phyloP scores from a whole-genome alignment of 1,140 invertebrate species.

The Periplaneta americana region DNA sequence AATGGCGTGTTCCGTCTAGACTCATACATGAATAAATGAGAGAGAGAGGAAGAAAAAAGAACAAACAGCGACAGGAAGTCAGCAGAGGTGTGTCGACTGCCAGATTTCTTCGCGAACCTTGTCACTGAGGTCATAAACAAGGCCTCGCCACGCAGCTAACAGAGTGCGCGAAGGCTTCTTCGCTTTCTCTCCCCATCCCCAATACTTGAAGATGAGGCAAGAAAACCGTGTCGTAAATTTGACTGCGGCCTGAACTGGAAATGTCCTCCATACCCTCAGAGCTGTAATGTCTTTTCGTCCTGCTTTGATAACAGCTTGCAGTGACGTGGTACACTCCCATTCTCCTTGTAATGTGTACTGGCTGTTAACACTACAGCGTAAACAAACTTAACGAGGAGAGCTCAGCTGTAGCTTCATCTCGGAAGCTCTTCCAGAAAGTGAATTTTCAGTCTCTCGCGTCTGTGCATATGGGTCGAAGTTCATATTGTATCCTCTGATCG shows the following conservation, averaged over 20 bases:
- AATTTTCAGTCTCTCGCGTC: too few relatives aligned
- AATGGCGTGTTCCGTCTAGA: not conserved
- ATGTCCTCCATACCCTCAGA: not conserved
- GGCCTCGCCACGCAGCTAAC: not conserved
- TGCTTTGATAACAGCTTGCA: not conserved
- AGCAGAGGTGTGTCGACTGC: not conserved
- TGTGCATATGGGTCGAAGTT: too few relatives aligned
- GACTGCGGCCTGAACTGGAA: not conserved
- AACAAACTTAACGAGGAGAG: too few relatives aligned
- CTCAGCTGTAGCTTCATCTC: too few relatives aligned
- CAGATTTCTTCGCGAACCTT: not conserved
- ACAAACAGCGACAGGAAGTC: not conserved
- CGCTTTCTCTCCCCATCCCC: not conserved
- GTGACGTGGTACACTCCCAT: not conserved
- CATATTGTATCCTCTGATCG: too few relatives aligned
- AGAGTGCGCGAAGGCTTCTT: not conserved
- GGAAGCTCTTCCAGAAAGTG: too few relatives aligned
- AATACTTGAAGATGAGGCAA: not conserved
- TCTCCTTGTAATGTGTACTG: not conserved
- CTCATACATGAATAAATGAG: not conserved
- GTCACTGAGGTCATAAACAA: not conserved
- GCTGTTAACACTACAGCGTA: too few relatives aligned
- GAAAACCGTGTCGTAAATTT: not conserved
- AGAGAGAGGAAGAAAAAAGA: too few relatives aligned
- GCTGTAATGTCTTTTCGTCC: not conserved